Evolutionary conservation across 2,113 vertebrate species (phyloP), one percentile per base, ranked within the genome.

Genomic region (Dunckerocampus dactyliophorus): DNA sequence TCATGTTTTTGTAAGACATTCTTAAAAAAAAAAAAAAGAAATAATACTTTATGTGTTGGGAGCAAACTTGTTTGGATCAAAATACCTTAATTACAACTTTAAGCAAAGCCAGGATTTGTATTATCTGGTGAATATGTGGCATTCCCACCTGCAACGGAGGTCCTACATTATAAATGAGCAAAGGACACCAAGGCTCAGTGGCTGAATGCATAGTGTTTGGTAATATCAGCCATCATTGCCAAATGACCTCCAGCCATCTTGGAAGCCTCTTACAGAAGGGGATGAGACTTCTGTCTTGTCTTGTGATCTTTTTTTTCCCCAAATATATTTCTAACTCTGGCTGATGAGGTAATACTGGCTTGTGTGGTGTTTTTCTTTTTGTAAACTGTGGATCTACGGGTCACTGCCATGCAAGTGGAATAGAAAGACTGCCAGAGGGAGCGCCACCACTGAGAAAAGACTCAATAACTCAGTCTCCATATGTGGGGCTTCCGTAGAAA

Each of bases 21-120:
- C 78, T 61, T 19, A 39, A 47, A 21, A 62, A 66, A 71, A 72
- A 56, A 56, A 70, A 67, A n/a, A n/a, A n/a, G n/a, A n/a, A n/a
- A n/a, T 69, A 37, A 14, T 17, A 70, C 72, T 77, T 84, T 80
- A 79, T 62, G 60, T 59, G 43, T 85, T 83, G 81, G 86, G 86
- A 88, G 83, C 87, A 88, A 83, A 70, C 79, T 72, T 79, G 72
- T 86, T 86, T 84, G 87, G 87, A 89, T 88, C 87, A 89, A 88
- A 74, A 62, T 79, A 79, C 76, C 63, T 69, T 85, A 85, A 79
- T 69, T 74, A 76, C 76, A 86, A 61, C 28, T 69, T 47, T 72
- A 75, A 79, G 79, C 78, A 77, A 70, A 72, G 61, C 68, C 71
- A 67, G 71, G 64, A 77, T 82, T 77, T 69, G 53, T 80, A 67